Evolutionary conservation across 2,113 vertebrate genomes (phyloP), one percentile per base, ranked within the genome.

Genomic region (Jacana jacana): DNA sequence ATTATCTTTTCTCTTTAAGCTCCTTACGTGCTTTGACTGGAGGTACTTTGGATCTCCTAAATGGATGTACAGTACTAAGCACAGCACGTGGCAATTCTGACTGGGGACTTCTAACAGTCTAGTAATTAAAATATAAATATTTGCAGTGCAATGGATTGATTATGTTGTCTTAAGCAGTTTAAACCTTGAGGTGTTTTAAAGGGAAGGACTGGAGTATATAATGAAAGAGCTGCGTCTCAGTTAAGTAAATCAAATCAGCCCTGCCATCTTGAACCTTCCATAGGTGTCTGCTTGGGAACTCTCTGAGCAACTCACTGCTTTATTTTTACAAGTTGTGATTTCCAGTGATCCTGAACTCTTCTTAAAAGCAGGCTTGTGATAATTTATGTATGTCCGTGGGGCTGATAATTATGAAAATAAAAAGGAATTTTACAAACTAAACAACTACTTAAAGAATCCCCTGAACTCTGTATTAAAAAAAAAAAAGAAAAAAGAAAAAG

Each of bases 381-480:
- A 66, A 87, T 91, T 91, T 72, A 76, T 81, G 35, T 54, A 5
- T 35, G 40, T 72, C 63, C 0, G 0, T 33, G 37, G 70, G 54
- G 25, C 66, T 91, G 89, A 42, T 76, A 76, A 92, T 88, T 92
- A 72, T 76, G 72, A 85, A 94, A 96, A 93, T 81, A 63, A 97
- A 91, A 91, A 6, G 4, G 30, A 94, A 77, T 92, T 97, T 98
- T 97, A 91, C 83, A 91, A 92, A 86, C 31, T 79, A 91, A 95
- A 80, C 46, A 37, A 30, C 65, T 61, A 25, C 83, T 93, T 93
- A 7, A 39, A 96, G 64, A 94, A 86, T 44, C 8, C 40, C 72
- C 52, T 33, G 25, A 91, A 92, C 65, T 69, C 52, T 79, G 3
- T 75, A 60, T 65, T 33, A 63, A 91, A 84, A 63, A n/a, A 30